Conservation (phyloP, 2,797 vertebrate species). For the Zalophus californianus region DNA sequence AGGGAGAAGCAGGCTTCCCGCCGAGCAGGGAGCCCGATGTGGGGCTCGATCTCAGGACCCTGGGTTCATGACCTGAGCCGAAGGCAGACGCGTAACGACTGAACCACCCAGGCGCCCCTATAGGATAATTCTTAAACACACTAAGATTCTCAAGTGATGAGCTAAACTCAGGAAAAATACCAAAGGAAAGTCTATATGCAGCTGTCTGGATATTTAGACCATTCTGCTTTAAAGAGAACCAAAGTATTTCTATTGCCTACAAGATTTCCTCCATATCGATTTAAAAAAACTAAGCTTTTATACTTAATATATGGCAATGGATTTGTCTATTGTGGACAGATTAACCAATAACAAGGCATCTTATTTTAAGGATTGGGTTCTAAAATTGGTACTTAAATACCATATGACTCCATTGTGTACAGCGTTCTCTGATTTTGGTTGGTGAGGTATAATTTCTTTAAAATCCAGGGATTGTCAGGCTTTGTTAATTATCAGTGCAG, state of each 20-base stretch:
- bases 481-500: background rate
- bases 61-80: no score
- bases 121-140: background rate
- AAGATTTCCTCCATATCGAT: background rate
- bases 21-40: no score
- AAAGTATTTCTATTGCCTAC: background rate
- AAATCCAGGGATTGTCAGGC: background rate
- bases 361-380: background rate
- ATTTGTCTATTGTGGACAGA: background rate
- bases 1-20: no score
- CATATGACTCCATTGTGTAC: background rate
- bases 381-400: conserved; percentile 1
- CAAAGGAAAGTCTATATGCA: background rate
- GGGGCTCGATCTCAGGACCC: no score
- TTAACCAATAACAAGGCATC: background rate
- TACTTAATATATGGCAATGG: background rate
- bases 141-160: background rate
- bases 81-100: no score
- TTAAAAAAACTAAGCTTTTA: background rate
- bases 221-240: background rate
- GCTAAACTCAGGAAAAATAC: background rate
- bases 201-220: background rate
- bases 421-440: background rate
- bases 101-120: background rate
- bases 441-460: background rate